Evolutionary conservation across 2,888 invertebrate species (phyloP).

Genomic region (Thereva unica): DNA sequence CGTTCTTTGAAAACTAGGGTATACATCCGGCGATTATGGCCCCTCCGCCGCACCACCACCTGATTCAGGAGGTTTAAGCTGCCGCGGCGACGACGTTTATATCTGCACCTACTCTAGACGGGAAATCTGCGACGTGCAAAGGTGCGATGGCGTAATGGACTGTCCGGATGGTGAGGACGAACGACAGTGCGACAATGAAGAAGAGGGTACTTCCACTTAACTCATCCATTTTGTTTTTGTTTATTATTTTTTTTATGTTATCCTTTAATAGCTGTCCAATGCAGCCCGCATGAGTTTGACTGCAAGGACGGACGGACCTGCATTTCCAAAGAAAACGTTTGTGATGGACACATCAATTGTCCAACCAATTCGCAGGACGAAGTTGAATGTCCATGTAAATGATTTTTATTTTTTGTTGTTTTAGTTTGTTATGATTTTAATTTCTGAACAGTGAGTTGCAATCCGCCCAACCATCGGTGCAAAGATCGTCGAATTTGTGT

Average conservation of each 20-base stretch:
- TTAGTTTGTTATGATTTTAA: too few species aligned
- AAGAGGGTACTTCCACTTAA: constrained; percentile 25
- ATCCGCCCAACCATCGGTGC: constrained; percentile 8
- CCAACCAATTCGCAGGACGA: too few species aligned
- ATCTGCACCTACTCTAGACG: constrained; percentile 47
- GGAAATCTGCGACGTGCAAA: constrained; percentile 52
- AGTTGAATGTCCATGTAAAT: too few species aligned
- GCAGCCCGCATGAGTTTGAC: too few species aligned
- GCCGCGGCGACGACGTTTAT: constrained; percentile 53
- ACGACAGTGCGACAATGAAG: constrained; percentile 45
- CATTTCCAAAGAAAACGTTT: too few species aligned
- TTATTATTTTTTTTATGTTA: constrained; percentile 7
- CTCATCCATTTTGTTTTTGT: constrained; percentile 29
- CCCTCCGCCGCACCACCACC: constrained; percentile 16
- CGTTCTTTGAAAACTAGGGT: not conserved
- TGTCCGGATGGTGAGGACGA: constrained; percentile 57
- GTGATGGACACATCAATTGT: too few species aligned
- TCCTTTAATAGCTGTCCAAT: too few species aligned
- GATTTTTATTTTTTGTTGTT: not conserved
- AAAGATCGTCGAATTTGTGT: constrained; percentile 33
- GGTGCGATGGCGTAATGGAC: constrained; percentile 51
- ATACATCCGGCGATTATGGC: constrained; percentile 36
- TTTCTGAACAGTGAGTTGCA: too few species aligned
- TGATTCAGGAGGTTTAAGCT: constrained; percentile 39
- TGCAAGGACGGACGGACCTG: too few species aligned